phyloP scores from a whole-genome alignment of 2,113 vertebrate species.

The Pseudopipra pipra region DNA sequence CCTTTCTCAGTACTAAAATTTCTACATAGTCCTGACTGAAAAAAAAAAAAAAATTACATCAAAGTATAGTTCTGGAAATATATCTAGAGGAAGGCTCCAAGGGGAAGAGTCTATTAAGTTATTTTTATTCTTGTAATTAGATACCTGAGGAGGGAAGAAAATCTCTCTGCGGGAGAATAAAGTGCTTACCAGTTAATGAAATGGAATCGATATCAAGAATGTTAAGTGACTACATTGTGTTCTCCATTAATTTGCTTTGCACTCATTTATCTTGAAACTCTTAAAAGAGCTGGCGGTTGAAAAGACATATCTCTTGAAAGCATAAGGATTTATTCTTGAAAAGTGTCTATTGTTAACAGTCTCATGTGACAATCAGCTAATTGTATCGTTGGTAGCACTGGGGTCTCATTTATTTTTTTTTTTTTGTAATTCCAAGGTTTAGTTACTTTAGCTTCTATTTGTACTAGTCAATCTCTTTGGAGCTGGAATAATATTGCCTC shows the following conservation, averaged over 20 bases:
- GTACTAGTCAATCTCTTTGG: neutral
- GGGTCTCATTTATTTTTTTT: neutral
- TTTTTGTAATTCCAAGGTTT: neutral
- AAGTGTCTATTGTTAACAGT: neutral
- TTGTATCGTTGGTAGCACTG: neutral
- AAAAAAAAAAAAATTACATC: neutral
- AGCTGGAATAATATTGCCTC: neutral
- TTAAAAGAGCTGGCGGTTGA: neutral
- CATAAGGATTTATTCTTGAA: neutral
- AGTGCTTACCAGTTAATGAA: constrained; percentile 17
- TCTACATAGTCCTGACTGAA: neutral
- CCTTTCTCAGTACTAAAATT: neutral
- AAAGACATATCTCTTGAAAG: neutral
- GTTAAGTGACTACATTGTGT: neutral
- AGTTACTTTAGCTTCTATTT: neutral
- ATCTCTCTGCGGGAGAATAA: neutral
- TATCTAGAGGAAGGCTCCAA: neutral
- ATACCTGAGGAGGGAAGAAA: neutral
- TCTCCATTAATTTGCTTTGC: neutral
- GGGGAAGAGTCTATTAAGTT: neutral
- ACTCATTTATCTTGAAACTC: neutral
- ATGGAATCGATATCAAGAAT: neutral
- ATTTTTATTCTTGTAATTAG: constrained; percentile 12
- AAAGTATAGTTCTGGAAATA: neutral
- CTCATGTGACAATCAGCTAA: neutral